Conservation (phyloP, 2,888 invertebrate genomes). For the Amphipyra berbera region DNA sequence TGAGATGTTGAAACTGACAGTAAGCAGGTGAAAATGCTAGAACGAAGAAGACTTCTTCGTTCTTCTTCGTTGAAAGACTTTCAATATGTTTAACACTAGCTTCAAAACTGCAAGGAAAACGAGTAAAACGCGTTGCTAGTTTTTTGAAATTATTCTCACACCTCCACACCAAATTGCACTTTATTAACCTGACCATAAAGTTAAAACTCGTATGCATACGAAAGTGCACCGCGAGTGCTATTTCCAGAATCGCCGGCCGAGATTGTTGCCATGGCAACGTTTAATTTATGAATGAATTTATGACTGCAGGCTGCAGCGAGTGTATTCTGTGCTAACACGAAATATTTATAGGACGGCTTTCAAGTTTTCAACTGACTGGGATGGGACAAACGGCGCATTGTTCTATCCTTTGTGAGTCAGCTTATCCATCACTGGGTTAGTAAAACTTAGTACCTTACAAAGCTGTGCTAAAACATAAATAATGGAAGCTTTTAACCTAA, state of each 20-base stretch:
- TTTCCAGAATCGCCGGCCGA: slow-evolving; percentile 35
- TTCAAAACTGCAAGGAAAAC: slow-evolving; percentile 17
- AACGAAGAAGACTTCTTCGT: no score
- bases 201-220: slow-evolving; percentile 6
- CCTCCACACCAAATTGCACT: background rate
- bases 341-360: slow-evolving; percentile 43
- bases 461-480: background rate
- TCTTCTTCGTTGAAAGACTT: no score
- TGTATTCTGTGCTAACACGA: slow-evolving; percentile 32
- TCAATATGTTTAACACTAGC: slow-evolving; percentile 1
- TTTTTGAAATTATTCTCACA: slow-evolving; percentile 3
- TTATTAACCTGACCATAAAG: background rate
- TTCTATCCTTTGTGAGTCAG: slow-evolving; percentile 20
- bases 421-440: slow-evolving; percentile 14
- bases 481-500: background rate
- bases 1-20: background rate
- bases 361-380: slow-evolving; percentile 26
- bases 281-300: slow-evolving; percentile 58
- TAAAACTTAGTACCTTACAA: slow-evolving; percentile 15
- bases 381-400: slow-evolving; percentile 34
- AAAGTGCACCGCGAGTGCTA: slow-evolving; percentile 23
- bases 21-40: background rate
- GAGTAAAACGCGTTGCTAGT: slow-evolving; percentile 9
- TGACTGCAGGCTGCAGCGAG: slow-evolving; percentile 32
- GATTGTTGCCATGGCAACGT: slow-evolving; percentile 50